Percentiles rank a stretch among this genome's conserved stretches.
These are phyloP conservation scores for Gouania willdenowi DNA, from an alignment of 2,797 vertebrate species.

Conservation along the genomic window DNA sequence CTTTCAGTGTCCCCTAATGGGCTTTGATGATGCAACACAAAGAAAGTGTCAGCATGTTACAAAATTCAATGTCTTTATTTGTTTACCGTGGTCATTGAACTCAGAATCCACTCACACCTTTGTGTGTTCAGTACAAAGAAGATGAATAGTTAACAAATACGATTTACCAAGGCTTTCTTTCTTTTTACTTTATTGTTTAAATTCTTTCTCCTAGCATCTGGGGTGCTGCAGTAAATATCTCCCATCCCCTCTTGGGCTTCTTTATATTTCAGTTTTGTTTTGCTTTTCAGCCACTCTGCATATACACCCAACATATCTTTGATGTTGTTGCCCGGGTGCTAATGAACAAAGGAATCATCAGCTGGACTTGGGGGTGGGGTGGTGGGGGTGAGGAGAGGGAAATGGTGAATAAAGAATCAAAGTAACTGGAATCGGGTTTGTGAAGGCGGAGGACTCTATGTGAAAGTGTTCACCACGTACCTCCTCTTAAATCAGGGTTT, in stretches of 20 bases:
- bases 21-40: constrained; percentile 70
- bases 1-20: constrained; percentile 61
- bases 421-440: constrained; percentile 70
- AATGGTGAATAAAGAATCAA: constrained; percentile 78
- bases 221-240: constrained; percentile 76
- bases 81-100: constrained; percentile 63
- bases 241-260: constrained; percentile 76
- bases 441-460: constrained; percentile 74
- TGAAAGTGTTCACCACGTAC: constrained; percentile 69
- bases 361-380: constrained; percentile 75
- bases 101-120: constrained; percentile 52
- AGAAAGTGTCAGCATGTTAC: constrained; percentile 58
- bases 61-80: constrained; percentile 61
- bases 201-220: constrained; percentile 28
- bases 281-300: constrained; percentile 66
- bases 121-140: constrained; percentile 60
- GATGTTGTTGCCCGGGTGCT: constrained; percentile 89
- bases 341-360: constrained; percentile 81
- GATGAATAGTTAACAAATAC: constrained; percentile 44
- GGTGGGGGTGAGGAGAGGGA: constrained; percentile 41
- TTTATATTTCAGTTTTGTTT: constrained; percentile 67
- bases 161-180: constrained; percentile 6
- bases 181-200: constrained; percentile 7
- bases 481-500: constrained; percentile 62
- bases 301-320: constrained; percentile 81